phyloP scores from a whole-genome alignment of 2,888 invertebrate species.

The Helicoverpa assulta region DNA sequence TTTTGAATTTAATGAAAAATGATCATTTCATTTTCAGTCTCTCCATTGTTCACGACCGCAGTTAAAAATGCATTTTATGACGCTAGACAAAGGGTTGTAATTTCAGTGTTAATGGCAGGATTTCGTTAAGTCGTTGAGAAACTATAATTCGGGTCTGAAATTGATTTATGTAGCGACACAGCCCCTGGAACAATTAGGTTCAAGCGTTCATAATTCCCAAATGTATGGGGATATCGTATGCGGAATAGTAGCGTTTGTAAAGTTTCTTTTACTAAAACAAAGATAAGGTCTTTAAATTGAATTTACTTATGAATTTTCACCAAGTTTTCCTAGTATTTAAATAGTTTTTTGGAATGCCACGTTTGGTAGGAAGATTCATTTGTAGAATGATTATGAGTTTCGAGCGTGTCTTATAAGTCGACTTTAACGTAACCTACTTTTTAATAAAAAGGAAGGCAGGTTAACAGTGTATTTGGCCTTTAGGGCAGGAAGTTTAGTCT shows the following conservation, averaged over 20 bases:
- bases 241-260: neutral
- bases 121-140: conserved; percentile 42
- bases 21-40: conserved; percentile 69
- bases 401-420: too few species aligned
- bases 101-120: neutral
- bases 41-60: conserved; percentile 43
- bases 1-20: conserved; percentile 79
- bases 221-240: conserved; percentile 22
- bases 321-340: too few species aligned
- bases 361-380: too few species aligned
- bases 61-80: conserved; percentile 28
- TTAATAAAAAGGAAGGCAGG: too few species aligned
- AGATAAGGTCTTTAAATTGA: too few species aligned
- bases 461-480: too few species aligned
- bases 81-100: accelerated
- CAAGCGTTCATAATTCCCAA: conserved; percentile 48
- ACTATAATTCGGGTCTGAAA: conserved; percentile 62
- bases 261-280: neutral
- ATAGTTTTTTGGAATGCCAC: too few species aligned
- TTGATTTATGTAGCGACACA: conserved; percentile 64
- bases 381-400: too few species aligned
- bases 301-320: too few species aligned
- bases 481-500: too few species aligned
- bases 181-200: conserved; percentile 60
- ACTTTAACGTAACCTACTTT: too few species aligned